Evolutionary conservation across 2,888 invertebrate genomes (phyloP).

Genomic region (Eristalinus aeneus): DNA sequence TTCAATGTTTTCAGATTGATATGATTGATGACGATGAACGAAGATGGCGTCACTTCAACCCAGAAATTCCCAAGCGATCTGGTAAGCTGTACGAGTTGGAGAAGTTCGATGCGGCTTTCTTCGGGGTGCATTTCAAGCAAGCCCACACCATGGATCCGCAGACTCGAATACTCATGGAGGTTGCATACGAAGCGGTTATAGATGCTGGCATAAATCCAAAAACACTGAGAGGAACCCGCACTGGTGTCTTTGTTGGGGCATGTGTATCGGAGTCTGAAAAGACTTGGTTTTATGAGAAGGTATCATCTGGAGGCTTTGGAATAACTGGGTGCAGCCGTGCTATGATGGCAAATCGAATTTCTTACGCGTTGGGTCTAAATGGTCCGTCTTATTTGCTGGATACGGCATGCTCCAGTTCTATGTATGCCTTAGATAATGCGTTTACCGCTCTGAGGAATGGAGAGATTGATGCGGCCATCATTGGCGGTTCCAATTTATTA

Average conservation of each 20-base stretch:
- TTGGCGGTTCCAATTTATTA: slow-evolving; percentile 92
- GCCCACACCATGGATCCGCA: slow-evolving; percentile 90
- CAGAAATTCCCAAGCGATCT: slow-evolving; percentile 87
- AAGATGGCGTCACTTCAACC: slow-evolving; percentile 88
- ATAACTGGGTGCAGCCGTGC: slow-evolving; percentile 90
- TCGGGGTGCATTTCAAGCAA: slow-evolving; percentile 88
- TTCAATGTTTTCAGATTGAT: slow-evolving; percentile 87
- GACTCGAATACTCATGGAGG: slow-evolving; percentile 89
- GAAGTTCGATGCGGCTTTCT: slow-evolving; percentile 89
- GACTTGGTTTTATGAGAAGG: slow-evolving; percentile 86
- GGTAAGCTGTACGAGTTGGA: slow-evolving; percentile 87
- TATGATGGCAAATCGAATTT: slow-evolving; percentile 95
- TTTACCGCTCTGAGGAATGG: slow-evolving; percentile 89
- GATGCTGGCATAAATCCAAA: slow-evolving; percentile 88
- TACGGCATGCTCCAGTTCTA: slow-evolving; percentile 97
- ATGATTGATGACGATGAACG: slow-evolving; percentile 90
- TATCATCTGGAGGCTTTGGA: slow-evolving; percentile 82
- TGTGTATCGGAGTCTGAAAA: slow-evolving; percentile 88
- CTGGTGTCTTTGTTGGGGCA: slow-evolving; percentile 88
- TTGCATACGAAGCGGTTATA: slow-evolving; percentile 89
- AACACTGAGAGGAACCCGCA: slow-evolving; percentile 84
- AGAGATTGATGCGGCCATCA: slow-evolving; percentile 93
- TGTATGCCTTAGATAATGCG: slow-evolving; percentile 92
- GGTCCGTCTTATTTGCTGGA: slow-evolving; percentile 95
- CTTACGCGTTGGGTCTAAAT: slow-evolving; percentile 92